Evolutionary conservation across 2,797 vertebrate genomes (phyloP), one percentile per base, ranked within the genome.

Genomic region (Moxostoma hubbsi): DNA sequence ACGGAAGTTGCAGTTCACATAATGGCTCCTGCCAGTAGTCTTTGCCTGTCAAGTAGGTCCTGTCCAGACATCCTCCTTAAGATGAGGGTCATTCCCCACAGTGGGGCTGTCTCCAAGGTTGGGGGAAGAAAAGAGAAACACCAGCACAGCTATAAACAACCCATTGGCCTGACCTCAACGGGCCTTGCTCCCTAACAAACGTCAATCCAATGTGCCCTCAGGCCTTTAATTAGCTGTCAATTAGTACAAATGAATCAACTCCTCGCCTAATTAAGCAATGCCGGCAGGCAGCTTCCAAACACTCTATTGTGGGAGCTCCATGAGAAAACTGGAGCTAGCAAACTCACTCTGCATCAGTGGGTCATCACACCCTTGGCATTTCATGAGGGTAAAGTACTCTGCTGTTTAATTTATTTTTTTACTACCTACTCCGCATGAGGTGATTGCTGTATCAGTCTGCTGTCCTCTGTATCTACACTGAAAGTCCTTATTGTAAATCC

Each of bases 191-290:
- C 91, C 93, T 90, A 92, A 94, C 94, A 93, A 93, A 95, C 90
- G 95, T 97, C 96, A 96, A 95, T 95, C 95, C 94, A 90, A 96
- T 97, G 96, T 95, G 94, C 93, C 95, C 93, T 85, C 87, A 90
- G 92, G 91, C 93, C 91, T 94, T 93, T 97, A 98, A 99, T 98
- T 99, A 98, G 97, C 97, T 96, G 96, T 98, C 97, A 99, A 97
- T 99, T 98, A 98, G 94, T 93, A 94, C 96, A 96, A 96, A 98
- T 97, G 95, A 97, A 98, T 98, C 97, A 98, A 97, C 94, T 96
- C 92, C 93, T 96, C 93, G 96, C 96, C 95, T 96, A 97, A 98
- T 98, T 98, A 98, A 96, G 96, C 96, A 97, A 95, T 95, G 94
- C 90, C 94, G 90, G 94, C 94, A 92, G 96, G 95, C 95, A 95